A percentile compares a stretch with the other conserved stretches of the same genome.
These are phyloP conservation scores for Pseudoatta argentina DNA, from an alignment of 1,140 invertebrate genomes.

Conservation along the genomic window DNA sequence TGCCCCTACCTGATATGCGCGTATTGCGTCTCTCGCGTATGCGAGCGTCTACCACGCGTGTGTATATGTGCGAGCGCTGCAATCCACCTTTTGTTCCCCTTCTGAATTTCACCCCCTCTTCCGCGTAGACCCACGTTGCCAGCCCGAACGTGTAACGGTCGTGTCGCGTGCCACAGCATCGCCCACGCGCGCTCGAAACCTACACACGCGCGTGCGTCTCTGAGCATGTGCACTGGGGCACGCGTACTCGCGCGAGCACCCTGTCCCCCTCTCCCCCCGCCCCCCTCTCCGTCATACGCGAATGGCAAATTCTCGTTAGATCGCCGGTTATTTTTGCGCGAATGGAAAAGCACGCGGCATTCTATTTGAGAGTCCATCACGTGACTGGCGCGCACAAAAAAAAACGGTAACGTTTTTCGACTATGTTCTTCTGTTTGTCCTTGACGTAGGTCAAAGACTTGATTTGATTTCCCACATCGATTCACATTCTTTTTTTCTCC, in stretches of 20 bases:
- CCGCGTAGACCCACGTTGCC: slow-evolving; percentile 67
- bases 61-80: slow-evolving; percentile 49
- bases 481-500: not conserved
- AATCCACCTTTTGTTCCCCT: slow-evolving; percentile 75
- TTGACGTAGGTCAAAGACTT: not conserved
- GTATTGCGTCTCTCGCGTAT: slow-evolving; percentile 59
- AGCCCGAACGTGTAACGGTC: slow-evolving; percentile 85
- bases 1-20: slow-evolving; percentile 48
- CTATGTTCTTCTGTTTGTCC: not conserved
- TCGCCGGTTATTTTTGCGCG: slow-evolving; percentile 64
- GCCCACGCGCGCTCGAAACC: slow-evolving; percentile 84
- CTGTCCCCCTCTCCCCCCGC: not conserved
- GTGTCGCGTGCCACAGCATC: slow-evolving; percentile 86
- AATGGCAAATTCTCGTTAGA: slow-evolving; percentile 54
- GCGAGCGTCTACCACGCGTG: not conserved
- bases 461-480: not conserved
- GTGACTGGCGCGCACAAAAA: slow-evolving; percentile 41
- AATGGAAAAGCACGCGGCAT: slow-evolving; percentile 7
- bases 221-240: slow-evolving; percentile 46
- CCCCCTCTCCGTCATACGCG: not conserved
- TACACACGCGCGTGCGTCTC: slow-evolving; percentile 72
- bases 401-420: not conserved
- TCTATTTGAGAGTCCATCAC: slow-evolving; percentile 64
- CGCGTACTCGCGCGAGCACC: slow-evolving; percentile 33
- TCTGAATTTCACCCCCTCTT: slow-evolving; percentile 78